Percentiles rank a stretch among this genome's conserved stretches.
Evolutionary conservation across 2,113 vertebrate species (phyloP).

Genomic region (Catagonus wagneri): DNA sequence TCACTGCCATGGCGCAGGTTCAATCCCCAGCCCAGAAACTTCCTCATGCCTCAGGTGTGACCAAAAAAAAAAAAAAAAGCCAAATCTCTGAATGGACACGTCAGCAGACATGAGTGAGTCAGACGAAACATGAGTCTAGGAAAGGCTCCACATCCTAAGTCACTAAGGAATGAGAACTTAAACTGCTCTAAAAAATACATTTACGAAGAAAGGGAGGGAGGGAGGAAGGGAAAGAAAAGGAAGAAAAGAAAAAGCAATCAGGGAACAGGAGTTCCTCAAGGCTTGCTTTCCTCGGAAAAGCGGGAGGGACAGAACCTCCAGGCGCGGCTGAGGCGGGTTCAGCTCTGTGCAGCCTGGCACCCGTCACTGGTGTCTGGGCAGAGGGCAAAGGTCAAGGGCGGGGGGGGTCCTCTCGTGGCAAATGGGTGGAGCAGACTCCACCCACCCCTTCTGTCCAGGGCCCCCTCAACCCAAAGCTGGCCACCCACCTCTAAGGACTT

Average conservation of each 20-base stretch:
- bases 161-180: neutral
- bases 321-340: too few relatives aligned
- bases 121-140: rapidly evolving
- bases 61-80: neutral
- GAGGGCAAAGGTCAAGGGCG: neutral
- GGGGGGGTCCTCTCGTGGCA: neutral
- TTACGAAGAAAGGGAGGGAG: neutral
- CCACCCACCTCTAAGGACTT: neutral
- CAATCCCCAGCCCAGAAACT: too few relatives aligned
- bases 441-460: neutral
- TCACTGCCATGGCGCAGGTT: too few relatives aligned
- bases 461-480: neutral
- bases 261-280: neutral
- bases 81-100: neutral
- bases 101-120: too few relatives aligned
- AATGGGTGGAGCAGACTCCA: rapidly evolving
- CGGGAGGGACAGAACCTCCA: neutral
- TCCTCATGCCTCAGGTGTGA: too few relatives aligned
- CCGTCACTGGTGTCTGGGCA: neutral
- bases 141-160: rapidly evolving
- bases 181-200: neutral
- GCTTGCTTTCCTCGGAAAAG: neutral
- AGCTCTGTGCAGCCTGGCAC: rapidly evolving
- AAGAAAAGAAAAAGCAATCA: neutral
- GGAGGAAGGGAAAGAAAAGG: neutral